Conservation (phyloP, 2,888 invertebrate genomes). For the Microdon myrmicae region DNA sequence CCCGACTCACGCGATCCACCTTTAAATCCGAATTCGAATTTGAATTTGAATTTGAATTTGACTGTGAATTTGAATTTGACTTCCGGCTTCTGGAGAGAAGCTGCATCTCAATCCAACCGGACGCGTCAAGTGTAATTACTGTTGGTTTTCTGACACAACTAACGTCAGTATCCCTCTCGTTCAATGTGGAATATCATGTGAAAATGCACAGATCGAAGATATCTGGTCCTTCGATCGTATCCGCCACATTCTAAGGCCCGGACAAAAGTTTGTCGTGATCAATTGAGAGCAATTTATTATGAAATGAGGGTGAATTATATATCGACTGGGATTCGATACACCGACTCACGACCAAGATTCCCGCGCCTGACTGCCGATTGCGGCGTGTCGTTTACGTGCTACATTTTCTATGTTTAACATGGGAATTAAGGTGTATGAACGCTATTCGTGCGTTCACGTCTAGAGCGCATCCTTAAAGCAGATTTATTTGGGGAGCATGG, state of each 20-base stretch:
- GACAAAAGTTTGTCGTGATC: conserved; percentile 66
- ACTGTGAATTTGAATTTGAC: conserved; percentile 20
- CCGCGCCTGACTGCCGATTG: conserved; percentile 11
- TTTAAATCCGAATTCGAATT: too few species aligned
- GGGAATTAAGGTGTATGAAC: conserved; percentile 47
- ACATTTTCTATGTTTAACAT: conserved; percentile 48
- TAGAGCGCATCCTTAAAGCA: conserved; percentile 20
- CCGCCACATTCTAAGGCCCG: conserved; percentile 12
- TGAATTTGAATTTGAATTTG: too few species aligned
- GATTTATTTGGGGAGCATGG: too few species aligned
- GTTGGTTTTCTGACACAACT: conserved; percentile 14
- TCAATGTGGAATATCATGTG: conserved; percentile 5
- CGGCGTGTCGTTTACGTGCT: conserved; percentile 48
- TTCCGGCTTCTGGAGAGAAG: conserved; percentile 29
- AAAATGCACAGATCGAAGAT: conserved; percentile 7
- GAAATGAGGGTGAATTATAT: conserved; percentile 68
- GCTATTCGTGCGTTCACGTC: conserved; percentile 40
- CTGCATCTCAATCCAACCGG: conserved; percentile 15
- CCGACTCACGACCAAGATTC: conserved; percentile 22
- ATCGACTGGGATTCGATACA: conserved; percentile 49
- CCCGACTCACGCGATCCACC: too few species aligned
- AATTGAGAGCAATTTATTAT: conserved; percentile 69
- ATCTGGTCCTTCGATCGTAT: conserved; percentile 1
- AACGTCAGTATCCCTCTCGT: neutral
- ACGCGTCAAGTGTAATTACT: conserved; percentile 20